phyloP scores from a whole-genome alignment of 2,888 invertebrate species.

The Falcaria lacertinaria region DNA sequence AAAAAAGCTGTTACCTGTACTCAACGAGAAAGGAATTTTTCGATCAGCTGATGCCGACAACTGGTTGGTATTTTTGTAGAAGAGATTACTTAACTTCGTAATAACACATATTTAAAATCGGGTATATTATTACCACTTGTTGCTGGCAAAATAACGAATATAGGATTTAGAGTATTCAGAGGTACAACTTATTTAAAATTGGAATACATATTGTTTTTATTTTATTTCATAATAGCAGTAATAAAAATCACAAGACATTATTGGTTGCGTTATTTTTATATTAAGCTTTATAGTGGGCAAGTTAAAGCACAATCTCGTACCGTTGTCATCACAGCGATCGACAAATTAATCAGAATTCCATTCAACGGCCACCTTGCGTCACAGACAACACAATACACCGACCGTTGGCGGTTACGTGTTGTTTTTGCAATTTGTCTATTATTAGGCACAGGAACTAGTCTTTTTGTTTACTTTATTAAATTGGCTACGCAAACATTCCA shows the following conservation, averaged over 20 bases:
- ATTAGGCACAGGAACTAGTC: not conserved
- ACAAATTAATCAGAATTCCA: not conserved
- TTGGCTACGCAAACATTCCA: not conserved
- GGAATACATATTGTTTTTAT: too few relatives aligned
- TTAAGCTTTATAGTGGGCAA: too few relatives aligned
- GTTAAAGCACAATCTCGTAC: not conserved
- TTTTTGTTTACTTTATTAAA: not conserved
- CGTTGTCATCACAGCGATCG: not conserved
- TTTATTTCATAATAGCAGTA: too few relatives aligned
- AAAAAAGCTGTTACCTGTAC: constrained; percentile 51
- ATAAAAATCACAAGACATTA: too few relatives aligned
- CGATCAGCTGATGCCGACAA: constrained; percentile 58
- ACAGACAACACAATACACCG: not conserved
- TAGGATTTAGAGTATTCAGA: too few relatives aligned
- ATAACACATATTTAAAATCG: too few relatives aligned
- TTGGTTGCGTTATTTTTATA: constrained; percentile 3
- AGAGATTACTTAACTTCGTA: too few relatives aligned
- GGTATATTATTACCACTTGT: too few relatives aligned
- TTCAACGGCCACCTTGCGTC: constrained; percentile 3
- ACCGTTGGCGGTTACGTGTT: not conserved
- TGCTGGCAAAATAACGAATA: too few relatives aligned
- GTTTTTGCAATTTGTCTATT: not conserved
- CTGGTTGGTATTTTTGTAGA: constrained; percentile 26
- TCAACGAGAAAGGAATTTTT: constrained; percentile 26
- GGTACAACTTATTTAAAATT: too few relatives aligned